Percentiles rank a stretch among this genome's conserved stretches.
Conservation (phyloP, 1,140 invertebrate species). For the Brachionus koreanus region DNA sequence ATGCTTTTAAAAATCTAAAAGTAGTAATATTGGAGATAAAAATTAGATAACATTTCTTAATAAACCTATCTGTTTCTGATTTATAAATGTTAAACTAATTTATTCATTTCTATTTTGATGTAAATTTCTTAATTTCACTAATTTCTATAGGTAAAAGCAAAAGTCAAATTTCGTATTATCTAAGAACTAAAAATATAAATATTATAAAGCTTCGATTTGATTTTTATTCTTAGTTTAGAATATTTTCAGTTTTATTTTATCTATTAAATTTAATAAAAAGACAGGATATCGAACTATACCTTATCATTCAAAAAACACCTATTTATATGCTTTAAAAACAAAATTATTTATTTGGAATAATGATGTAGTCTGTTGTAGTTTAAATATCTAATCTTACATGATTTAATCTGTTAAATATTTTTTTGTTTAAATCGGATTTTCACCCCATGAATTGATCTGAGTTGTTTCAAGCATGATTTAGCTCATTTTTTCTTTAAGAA, state of each 20-base stretch:
- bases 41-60: not conserved
- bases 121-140: constrained; percentile 16
- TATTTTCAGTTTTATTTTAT: not conserved
- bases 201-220: not conserved
- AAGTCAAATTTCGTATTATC: not conserved
- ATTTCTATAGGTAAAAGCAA: constrained; percentile 3
- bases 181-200: not conserved
- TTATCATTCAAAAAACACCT: not conserved
- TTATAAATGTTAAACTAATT: constrained; percentile 24
- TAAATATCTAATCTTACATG: not conserved
- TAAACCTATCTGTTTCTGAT: not conserved
- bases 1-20: not conserved
- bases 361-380: not conserved
- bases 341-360: not conserved
- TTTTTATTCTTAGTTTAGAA: not conserved
- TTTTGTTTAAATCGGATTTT: not conserved
- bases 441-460: not conserved
- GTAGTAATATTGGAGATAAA: not conserved
- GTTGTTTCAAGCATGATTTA: not conserved
- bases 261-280: not conserved
- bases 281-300: not conserved
- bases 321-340: not conserved
- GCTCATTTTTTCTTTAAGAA: not conserved
- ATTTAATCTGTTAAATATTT: not conserved
- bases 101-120: not conserved